These are phyloP conservation scores for Amphilophus citrinellus DNA, from an alignment of 2,113 vertebrate genomes.

Conservation along the genomic window DNA sequence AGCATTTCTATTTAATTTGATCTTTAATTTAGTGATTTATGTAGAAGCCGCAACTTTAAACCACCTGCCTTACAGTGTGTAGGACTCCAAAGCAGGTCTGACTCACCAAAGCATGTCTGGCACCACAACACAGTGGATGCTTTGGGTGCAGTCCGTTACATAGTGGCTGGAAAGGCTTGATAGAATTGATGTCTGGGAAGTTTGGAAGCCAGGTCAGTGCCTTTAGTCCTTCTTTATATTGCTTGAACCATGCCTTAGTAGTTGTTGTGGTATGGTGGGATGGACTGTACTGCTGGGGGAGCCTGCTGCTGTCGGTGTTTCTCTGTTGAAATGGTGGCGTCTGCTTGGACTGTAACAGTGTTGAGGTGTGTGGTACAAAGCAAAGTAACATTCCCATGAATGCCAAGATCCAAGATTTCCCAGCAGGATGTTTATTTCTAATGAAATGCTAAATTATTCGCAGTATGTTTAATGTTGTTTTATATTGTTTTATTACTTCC, in stretches of 20 bases:
- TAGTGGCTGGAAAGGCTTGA: background rate
- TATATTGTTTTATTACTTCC: background rate
- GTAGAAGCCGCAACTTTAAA: background rate
- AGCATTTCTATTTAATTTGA: background rate
- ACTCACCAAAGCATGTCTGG: background rate
- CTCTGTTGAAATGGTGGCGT: no score
- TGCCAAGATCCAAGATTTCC: background rate
- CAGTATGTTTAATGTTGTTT: background rate
- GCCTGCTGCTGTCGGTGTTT: background rate
- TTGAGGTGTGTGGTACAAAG: background rate
- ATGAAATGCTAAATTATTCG: background rate
- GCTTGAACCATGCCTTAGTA: background rate
- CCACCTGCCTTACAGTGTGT: background rate
- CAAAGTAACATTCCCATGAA: background rate
- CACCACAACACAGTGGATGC: no score
- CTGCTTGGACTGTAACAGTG: background rate
- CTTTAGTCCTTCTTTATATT: background rate
- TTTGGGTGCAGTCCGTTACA: background rate
- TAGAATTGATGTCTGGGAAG: background rate
- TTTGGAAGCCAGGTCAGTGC: background rate
- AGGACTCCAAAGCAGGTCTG: background rate
- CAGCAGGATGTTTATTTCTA: background rate
- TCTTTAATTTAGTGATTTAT: background rate
- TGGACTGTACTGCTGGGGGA: background rate
- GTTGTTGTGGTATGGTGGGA: background rate